Evolutionary conservation across 2,797 vertebrate genomes (phyloP), one percentile per base, ranked within the genome.

Genomic region (Arrhamphus sclerolepis): DNA sequence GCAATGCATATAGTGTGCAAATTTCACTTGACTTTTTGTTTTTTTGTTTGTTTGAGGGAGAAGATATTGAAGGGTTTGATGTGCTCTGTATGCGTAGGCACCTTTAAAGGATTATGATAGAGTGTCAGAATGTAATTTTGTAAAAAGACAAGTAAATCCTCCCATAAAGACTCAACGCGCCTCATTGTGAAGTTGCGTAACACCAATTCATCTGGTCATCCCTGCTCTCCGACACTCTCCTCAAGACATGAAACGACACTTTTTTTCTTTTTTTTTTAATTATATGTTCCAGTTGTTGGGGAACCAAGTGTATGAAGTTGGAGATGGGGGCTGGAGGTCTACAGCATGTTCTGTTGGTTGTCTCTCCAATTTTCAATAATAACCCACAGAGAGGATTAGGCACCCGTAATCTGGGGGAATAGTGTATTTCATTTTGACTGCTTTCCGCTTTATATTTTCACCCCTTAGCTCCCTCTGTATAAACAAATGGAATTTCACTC

Each of bases 321-420:
- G 39, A 48, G 42, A 28, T 3, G 2, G 18, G 41, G 22, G 49
- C 49, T 24, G 49, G 42, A 29, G 10, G n/a, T 43, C 66, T 28
- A 20, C 42, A 34, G 31, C 13, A 34, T 34, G 31, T 72, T 43
- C 38, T 43, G 57, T 62, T 68, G 39, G 52, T 71, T 80, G 79
- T 80, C 76, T 72, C 50, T 66, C 51, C 44, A 75, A 80, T 81
- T 60, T 79, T 82, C 69, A 86, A 81, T 82, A 70, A 81, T 77
- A 87, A 82, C 77, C 73, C 62, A 77, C 56, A 77, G 73, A 82
- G 64, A 69, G 82, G 81, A 87, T 87, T 87, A 88, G 70, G 62
- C 53, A 31, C 57, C 65, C 55, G 52, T 76, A 81, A 86, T 86
- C 82, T 85, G 67, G 34, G 67, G 55, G 72, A 81, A 84, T 66